Base-by-base conservation (phyloP, 2,888 invertebrate species). In the Latheticus oryzae region DNA sequence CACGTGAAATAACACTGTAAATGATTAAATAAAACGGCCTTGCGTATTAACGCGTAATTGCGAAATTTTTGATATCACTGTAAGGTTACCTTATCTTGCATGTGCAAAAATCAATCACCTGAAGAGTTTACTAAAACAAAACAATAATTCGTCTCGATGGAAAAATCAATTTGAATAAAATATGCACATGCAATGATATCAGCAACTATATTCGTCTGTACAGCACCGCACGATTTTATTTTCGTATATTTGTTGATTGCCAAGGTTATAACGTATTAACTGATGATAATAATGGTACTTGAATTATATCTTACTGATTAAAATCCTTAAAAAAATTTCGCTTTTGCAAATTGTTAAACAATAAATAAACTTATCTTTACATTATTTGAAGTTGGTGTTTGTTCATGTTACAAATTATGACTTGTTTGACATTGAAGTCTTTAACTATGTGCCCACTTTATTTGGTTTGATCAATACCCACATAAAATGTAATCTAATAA, bases 21-120 rank as follows among this genome's bases (percentile, higher is more conserved):
- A 38, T 38, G 58, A 58, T 58, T 52, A 58, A 58, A 58, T 58
- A 58, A 58, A 58, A 58, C 58, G 50, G 51, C 58, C 58, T 58
- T 58, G 58, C 58, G 37, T 45, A 58, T 52, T 52, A 58, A 58
- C 58, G 47, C 47, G 47, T 58, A 58, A 58, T 58, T 58, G 58
- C 45, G 51, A 58, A 58, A 58, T 58, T 58, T 58, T 58, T 58
- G 58, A 58, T 58, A 58, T 47, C 58, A 40, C n/a, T 52, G 43
- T n/a, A 30, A 52, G 52, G 58, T 52, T 58, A 24, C 52, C 47
- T 58, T 58, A 58, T 58, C 58, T 45, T 17, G 8, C 26, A 38
- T 32, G 32, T 57, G 57, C 57, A 33, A 51, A 56, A 57, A 51
- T 50, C 33, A 23, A 52, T 33, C n/a, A 42, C 32, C 42, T 42